Percentiles rank a stretch among this genome's conserved stretches.
Evolutionary conservation across 1,140 invertebrate genomes (phyloP).

Genomic region (Bemisia tabaci): DNA sequence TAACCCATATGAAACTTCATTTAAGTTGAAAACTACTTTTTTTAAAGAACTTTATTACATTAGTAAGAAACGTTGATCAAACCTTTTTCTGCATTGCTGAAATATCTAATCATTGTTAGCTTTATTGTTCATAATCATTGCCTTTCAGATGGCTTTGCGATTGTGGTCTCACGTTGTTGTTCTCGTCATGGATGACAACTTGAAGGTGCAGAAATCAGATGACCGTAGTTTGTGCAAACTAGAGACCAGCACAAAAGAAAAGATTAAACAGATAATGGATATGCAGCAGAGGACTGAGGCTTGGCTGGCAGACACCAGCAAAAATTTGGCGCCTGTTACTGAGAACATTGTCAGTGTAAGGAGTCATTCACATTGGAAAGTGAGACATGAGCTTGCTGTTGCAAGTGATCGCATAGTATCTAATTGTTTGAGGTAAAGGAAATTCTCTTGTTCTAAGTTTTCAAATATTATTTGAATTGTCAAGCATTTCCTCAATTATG

Average conservation of each 20-base stretch:
- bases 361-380: not conserved
- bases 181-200: not conserved
- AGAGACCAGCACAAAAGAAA: not conserved
- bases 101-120: no score
- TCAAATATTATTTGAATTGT: no score
- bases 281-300: not conserved
- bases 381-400: not conserved
- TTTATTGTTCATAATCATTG: no score
- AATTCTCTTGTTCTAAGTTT: no score
- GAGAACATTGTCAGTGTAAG: not conserved
- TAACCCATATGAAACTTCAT: no score
- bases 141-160: slow-evolving; percentile 8
- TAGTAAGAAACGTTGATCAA: no score
- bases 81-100: no score
- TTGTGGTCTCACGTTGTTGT: slow-evolving; percentile 15
- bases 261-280: not conserved
- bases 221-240: not conserved
- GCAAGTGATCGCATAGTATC: not conserved
- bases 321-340: not conserved
- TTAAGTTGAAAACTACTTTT: no score
- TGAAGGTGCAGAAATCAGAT: not conserved
- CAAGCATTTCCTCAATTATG: no score
- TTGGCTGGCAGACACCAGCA: not conserved
- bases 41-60: no score
- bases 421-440: slow-evolving; percentile 10